Evolutionary conservation across 2,113 vertebrate species (phyloP).

Genomic region (Hippocampus zosterae): DNA sequence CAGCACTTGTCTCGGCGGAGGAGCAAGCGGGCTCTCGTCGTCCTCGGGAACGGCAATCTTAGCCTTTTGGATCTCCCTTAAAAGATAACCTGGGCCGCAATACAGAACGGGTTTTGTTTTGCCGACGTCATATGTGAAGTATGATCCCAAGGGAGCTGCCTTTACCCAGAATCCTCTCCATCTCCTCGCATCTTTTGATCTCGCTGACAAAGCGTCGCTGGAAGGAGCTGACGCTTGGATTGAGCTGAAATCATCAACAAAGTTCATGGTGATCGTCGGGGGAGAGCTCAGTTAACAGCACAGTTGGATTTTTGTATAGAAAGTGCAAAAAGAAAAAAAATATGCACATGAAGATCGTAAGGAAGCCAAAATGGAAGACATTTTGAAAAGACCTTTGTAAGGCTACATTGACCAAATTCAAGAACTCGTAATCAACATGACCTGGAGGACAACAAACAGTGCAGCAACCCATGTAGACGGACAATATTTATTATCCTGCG

Average conservation of each 20-base stretch:
- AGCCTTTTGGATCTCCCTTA: slow-evolving; percentile 88
- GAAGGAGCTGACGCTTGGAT: slow-evolving; percentile 90
- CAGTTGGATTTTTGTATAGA: background rate
- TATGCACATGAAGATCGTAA: background rate
- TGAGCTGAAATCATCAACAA: slow-evolving; percentile 78
- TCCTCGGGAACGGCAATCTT: slow-evolving; percentile 85
- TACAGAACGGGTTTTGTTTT: background rate
- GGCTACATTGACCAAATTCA: no score
- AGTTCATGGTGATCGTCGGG: background rate
- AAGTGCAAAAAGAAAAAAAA: background rate
- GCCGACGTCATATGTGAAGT: background rate
- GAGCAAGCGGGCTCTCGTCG: slow-evolving; percentile 83
- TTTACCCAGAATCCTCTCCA: slow-evolving; percentile 89
- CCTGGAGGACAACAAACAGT: no score
- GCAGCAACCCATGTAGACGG: no score
- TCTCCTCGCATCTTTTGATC: slow-evolving; percentile 96
- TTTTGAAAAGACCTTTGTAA: no score
- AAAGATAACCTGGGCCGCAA: slow-evolving; percentile 78
- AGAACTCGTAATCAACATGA: no score
- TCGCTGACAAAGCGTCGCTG: slow-evolving; percentile 96
- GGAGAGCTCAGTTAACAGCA: background rate
- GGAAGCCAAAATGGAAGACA: no score
- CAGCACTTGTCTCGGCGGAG: slow-evolving; percentile 86
- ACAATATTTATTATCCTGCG: no score
- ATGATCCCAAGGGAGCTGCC: slow-evolving; percentile 20